Evolutionary conservation across 2,888 invertebrate species (phyloP), one percentile per base, ranked within the genome.

Genomic region (Baronia brevicornis): DNA sequence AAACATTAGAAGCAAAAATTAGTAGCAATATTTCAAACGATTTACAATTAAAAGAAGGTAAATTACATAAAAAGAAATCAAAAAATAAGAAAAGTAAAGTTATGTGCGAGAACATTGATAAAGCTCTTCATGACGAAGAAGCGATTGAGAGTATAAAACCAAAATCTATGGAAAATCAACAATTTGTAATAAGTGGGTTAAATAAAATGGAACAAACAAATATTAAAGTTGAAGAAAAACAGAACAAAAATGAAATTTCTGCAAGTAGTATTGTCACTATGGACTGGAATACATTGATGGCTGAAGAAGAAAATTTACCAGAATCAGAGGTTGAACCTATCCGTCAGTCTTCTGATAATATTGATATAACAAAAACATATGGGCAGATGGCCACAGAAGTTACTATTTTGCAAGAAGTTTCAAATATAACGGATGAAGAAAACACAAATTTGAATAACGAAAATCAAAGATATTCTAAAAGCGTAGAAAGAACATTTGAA

Each of bases 281-380:
- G 38, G 78, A 84, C 43, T 84, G 82, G 82, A 82, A 80, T 42
- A 59, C 66, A 17, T 54, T 84, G 43, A 63, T 82, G 43, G 74
- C 68, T 39, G 79, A 77, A 52, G 75, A 84, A 52, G 73, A 78
- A 54, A 56, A 49, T 17, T 40, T 60, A 35, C 36, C 58, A 5
- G 59, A 66, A 28, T 54, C 59, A 2, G 42, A 51, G 20, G 40
- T 60, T 26, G 62, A 71, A 43, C 52, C 61, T 30, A 54, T 67
- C 13, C 44, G 24, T 21, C 46, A 65, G 40, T 43, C 54, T 5
- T 49, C 3, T 15, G 9, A 8, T 6, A 14, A 28, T 5, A 33
- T 5, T 18, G 26, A 27, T 3, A 13, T 10, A 1, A 21, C 18
- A 2, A 7, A 27, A 18, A 19, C 13, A 27, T 46, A 44, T 23